phyloP scores from a whole-genome alignment of 2,888 invertebrate species.

The Linyphia triangularis region DNA sequence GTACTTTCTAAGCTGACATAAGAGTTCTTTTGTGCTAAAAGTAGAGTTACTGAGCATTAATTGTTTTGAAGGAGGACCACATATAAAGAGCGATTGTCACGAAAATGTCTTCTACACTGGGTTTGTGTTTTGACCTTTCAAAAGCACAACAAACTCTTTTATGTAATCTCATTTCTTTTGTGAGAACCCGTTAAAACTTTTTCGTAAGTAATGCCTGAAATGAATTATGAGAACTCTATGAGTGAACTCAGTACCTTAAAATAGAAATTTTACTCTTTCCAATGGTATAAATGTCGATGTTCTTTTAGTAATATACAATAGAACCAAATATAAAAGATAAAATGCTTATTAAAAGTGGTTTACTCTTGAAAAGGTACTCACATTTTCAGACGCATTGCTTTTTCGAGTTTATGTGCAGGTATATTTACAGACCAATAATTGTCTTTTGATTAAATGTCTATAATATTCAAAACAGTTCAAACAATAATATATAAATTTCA shows the following conservation, averaged over 20 bases:
- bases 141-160: neutral
- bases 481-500: too few species aligned
- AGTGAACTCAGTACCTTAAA: neutral
- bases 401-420: too few species aligned
- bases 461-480: too few species aligned
- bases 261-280: neutral
- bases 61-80: neutral
- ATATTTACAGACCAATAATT: too few species aligned
- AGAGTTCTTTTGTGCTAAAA: constrained; percentile 3
- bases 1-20: too few species aligned
- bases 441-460: too few species aligned
- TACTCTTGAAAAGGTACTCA: too few species aligned
- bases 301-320: too few species aligned
- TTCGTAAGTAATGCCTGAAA: neutral
- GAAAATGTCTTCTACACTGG: neutral
- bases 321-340: too few species aligned
- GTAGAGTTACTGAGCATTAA: neutral
- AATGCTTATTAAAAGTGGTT: too few species aligned
- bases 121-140: neutral
- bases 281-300: too few species aligned
- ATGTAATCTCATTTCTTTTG: neutral
- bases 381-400: too few species aligned
- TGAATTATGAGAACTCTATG: neutral
- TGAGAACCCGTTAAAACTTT: neutral
- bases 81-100: neutral